Conservation (phyloP, 2,113 vertebrate genomes). For the Mungos mungo region DNA sequence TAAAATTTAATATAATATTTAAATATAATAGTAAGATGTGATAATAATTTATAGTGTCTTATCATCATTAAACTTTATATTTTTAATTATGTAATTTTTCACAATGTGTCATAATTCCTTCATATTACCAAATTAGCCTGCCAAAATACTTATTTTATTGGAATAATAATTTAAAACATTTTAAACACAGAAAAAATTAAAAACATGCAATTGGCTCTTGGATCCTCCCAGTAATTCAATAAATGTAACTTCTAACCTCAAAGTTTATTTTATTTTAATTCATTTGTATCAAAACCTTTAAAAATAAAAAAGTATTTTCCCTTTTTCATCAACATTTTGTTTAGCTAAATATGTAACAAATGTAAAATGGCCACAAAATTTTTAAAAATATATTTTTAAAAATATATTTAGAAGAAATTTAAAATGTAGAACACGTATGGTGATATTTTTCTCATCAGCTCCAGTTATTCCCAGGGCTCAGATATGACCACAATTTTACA, state of each 20-base stretch:
- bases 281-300: not conserved
- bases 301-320: not conserved
- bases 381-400: not conserved
- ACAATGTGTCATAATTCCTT: not conserved
- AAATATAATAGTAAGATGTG: not conserved
- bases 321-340: not conserved
- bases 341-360: not conserved
- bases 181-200: not conserved
- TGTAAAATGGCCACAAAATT: not conserved
- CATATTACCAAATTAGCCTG: not conserved
- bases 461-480: not conserved
- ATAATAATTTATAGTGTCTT: not conserved
- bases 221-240: not conserved
- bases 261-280: conserved; percentile 30
- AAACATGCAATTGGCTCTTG: not conserved
- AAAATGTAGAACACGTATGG: not conserved
- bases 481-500: not conserved
- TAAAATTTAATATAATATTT: not conserved
- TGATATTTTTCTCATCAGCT: not conserved
- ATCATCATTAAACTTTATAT: not conserved
- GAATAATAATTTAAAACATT: not conserved
- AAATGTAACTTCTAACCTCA: conserved; percentile 16
- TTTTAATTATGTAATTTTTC: not conserved
- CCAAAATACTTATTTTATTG: not conserved
- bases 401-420: not conserved